These are phyloP conservation scores for Panagrolaimus sp. DNA, from an alignment of 1,140 invertebrate genomes.

Conservation along the genomic window DNA sequence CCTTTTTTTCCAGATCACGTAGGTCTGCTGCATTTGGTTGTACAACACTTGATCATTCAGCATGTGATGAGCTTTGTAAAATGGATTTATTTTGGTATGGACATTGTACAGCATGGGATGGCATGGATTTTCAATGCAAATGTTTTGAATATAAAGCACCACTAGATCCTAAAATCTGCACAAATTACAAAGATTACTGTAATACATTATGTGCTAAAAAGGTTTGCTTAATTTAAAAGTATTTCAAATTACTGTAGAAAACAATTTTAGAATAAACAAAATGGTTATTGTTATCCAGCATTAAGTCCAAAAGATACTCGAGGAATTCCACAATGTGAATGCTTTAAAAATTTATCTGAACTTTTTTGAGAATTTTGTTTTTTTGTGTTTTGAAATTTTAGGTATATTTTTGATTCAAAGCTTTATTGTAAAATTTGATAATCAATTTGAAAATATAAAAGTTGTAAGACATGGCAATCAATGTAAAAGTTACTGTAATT, in stretches of 20 bases:
- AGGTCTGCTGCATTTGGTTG: not conserved
- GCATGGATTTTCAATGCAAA: constrained; percentile 10
- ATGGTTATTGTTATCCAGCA: not conserved
- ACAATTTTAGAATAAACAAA: not conserved
- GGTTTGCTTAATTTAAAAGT: too few species aligned
- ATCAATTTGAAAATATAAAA: too few species aligned
- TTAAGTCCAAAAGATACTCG: not conserved
- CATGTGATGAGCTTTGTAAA: constrained; percentile 8
- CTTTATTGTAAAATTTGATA: not conserved
- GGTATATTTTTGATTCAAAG: not conserved
- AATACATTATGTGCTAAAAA: not conserved
- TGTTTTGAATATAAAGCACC: not conserved
- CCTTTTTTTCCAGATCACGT: too few species aligned
- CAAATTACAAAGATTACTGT: constrained; percentile 7
- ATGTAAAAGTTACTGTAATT: too few species aligned
- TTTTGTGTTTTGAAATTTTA: not conserved
- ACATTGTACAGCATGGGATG: constrained; percentile 5
- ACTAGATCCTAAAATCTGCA: not conserved
- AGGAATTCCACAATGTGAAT: not conserved
- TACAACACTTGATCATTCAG: not conserved
- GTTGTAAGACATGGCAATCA: too few species aligned
- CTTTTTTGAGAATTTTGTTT: not conserved
- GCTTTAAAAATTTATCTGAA: not conserved
- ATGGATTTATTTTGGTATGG: constrained; percentile 7
- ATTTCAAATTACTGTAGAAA: too few species aligned